phyloP scores from a whole-genome alignment of 2,113 vertebrate species.

The Daubentonia madagascariensis region DNA sequence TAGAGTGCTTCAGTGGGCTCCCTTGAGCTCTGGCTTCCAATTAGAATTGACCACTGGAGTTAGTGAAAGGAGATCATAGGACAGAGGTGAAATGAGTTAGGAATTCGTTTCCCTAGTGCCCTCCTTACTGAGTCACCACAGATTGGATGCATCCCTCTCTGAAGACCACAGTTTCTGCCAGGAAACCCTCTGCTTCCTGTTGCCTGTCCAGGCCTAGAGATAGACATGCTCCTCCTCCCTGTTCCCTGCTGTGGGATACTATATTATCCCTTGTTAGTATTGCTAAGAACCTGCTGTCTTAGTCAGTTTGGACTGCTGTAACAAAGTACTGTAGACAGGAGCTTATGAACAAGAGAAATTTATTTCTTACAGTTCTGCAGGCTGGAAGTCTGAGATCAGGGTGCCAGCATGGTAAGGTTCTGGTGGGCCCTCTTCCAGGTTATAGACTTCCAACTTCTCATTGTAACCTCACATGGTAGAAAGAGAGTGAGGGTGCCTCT shows the following conservation, averaged over 20 bases:
- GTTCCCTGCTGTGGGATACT: neutral
- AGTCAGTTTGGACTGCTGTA: neutral
- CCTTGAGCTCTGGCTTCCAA: neutral
- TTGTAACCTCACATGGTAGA: neutral
- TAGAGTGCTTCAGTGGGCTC: neutral
- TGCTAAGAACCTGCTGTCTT: neutral
- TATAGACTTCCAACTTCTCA: neutral
- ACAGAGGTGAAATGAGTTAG: neutral
- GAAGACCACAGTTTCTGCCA: neutral
- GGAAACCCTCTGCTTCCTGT: neutral
- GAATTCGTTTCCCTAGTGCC: neutral
- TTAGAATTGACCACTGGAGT: neutral
- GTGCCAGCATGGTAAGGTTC: neutral
- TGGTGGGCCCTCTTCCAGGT: too few species aligned
- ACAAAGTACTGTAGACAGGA: neutral
- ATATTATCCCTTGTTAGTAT: neutral
- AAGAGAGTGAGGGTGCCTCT: neutral
- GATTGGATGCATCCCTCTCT: neutral
- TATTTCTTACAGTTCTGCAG: neutral
- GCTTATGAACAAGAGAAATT: neutral
- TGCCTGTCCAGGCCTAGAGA: neutral
- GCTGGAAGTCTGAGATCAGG: neutral
- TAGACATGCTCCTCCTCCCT: neutral
- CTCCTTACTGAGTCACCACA: neutral
- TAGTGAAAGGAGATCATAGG: neutral